A percentile compares a stretch with the other conserved stretches of the same genome.
Conservation (phyloP, 2,113 vertebrate species). For the Oostethus manadensis region DNA sequence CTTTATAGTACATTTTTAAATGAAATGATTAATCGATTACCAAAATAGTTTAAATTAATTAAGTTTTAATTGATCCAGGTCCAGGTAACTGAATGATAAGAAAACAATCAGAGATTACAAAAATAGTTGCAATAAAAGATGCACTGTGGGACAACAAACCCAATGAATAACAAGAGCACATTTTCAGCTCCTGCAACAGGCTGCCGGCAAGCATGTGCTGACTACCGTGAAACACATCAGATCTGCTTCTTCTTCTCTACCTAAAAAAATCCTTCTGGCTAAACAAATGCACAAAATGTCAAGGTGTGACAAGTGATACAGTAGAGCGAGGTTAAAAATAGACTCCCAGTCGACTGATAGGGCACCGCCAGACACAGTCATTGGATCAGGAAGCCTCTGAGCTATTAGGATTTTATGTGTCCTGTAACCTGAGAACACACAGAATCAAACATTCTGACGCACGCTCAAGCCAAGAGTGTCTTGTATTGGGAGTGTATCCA, state of each 20-base stretch:
- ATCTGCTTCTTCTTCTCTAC: conserved; percentile 34
- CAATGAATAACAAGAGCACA: conserved; percentile 34
- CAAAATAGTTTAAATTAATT: no score
- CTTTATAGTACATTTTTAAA: no score
- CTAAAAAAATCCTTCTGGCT: conserved; percentile 37
- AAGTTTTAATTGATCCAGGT: no score
- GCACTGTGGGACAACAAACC: conserved; percentile 7
- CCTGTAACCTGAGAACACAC: conserved; percentile 46
- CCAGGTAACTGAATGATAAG: conserved; percentile 80
- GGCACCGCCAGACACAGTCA: conserved; percentile 14
- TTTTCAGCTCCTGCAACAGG: conserved; percentile 24
- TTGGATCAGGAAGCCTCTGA: conserved; percentile 11
- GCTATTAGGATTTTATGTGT: conserved; percentile 12
- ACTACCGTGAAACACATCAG: not conserved
- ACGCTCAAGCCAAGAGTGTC: conserved; percentile 31
- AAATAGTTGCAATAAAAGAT: conserved; percentile 40
- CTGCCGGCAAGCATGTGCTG: conserved; percentile 17
- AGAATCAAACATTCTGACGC: conserved; percentile 43
- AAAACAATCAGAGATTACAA: conserved; percentile 76
- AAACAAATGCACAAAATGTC: conserved; percentile 55
- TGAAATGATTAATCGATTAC: no score
- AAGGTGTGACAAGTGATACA: conserved; percentile 57
- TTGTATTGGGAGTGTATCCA: conserved; percentile 30
- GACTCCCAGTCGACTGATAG: conserved; percentile 53
- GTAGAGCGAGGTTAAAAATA: conserved; percentile 71